Conservation (phyloP, 2,888 invertebrate species). For the Hemithea aestivaria region DNA sequence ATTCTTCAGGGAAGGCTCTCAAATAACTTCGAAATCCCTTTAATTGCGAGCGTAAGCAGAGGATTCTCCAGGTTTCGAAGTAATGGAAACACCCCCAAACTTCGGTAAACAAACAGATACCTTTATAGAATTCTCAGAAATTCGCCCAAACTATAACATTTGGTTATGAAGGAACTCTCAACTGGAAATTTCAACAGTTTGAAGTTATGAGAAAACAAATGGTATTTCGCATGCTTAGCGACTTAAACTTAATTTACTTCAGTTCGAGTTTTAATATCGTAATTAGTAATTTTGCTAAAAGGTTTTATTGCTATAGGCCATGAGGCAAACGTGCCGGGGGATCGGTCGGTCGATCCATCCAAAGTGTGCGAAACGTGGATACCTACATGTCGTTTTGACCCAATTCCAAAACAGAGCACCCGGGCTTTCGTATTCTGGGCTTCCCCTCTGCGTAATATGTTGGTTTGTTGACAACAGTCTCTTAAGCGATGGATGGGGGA, state of each 20-base stretch:
- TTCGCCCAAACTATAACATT: slow-evolving; percentile 16
- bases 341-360: slow-evolving; percentile 20
- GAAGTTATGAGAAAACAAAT: slow-evolving; percentile 14
- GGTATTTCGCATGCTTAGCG: slow-evolving; percentile 15
- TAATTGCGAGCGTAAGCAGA: slow-evolving; percentile 30
- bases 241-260: slow-evolving; percentile 17
- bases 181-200: slow-evolving; percentile 13
- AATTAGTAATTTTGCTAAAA: slow-evolving; percentile 26
- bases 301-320: slow-evolving; percentile 22
- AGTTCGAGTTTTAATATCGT: slow-evolving; percentile 18
- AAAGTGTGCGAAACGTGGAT: slow-evolving; percentile 9
- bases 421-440: slow-evolving; percentile 17
- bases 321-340: slow-evolving; percentile 11
- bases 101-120: slow-evolving; percentile 19
- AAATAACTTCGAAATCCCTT: slow-evolving; percentile 38
- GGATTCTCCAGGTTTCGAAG: slow-evolving; percentile 22
- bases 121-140: slow-evolving; percentile 7
- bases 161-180: slow-evolving; percentile 14
- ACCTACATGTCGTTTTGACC: slow-evolving; percentile 58
- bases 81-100: slow-evolving; percentile 20
- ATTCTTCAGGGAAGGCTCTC: slow-evolving; percentile 28
- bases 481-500: slow-evolving; percentile 11
- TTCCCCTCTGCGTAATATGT: slow-evolving; percentile 17
- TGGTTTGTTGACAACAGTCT: slow-evolving; percentile 23
- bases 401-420: slow-evolving; percentile 54